These are phyloP conservation scores for Macquaria australasica DNA, from an alignment of 2,113 vertebrate genomes.

Conservation along the genomic window DNA sequence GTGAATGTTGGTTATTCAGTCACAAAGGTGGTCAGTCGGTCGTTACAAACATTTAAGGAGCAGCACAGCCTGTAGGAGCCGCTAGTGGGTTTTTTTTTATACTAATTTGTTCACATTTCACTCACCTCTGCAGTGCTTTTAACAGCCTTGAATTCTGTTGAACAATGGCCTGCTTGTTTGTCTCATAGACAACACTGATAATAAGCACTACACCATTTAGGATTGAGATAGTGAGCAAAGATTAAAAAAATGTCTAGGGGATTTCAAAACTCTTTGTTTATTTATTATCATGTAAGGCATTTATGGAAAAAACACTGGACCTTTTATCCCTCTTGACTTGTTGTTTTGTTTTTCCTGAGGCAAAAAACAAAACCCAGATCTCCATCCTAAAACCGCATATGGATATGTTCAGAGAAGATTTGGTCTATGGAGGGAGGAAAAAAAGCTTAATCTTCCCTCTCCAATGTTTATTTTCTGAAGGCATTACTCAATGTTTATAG, in stretches of 20 bases:
- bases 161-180: conserved; percentile 23
- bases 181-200: neutral
- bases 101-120: neutral
- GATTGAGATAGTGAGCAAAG: neutral
- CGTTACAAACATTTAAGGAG: neutral
- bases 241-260: conserved; percentile 27
- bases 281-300: conserved; percentile 30
- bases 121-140: neutral
- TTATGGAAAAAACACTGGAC: conserved; percentile 54
- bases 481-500: conserved; percentile 55
- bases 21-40: neutral
- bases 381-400: conserved; percentile 44
- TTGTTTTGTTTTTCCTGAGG: conserved; percentile 62
- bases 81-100: neutral
- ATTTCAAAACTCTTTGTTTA: conserved; percentile 30
- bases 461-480: conserved; percentile 68
- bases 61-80: neutral
- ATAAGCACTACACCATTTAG: neutral
- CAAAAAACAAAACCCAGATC: conserved; percentile 49
- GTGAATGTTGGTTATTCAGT: neutral
- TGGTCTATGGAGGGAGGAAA: conserved; percentile 18
- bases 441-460: conserved; percentile 42
- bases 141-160: neutral
- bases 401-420: conserved; percentile 52
- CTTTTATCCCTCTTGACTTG: conserved; percentile 57